A percentile compares a stretch with the other conserved stretches of the same genome.
These are phyloP conservation scores for Achroia grisella DNA, from an alignment of 1,140 invertebrate genomes.

Conservation along the genomic window DNA sequence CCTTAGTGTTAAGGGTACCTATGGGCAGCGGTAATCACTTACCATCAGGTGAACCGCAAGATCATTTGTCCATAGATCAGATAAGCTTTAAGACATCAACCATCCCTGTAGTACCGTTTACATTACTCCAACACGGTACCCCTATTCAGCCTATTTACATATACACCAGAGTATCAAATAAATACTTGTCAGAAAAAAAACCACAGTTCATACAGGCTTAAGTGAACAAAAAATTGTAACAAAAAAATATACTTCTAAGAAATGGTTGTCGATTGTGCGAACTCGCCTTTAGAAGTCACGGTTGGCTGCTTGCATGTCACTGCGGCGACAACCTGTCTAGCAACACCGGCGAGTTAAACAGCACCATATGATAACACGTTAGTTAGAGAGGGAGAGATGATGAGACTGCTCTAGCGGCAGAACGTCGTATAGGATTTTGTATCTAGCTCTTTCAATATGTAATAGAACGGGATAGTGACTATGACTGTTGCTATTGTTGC, in stretches of 20 bases:
- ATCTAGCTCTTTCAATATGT: conserved; percentile 2
- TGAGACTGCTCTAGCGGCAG: conserved; percentile 1
- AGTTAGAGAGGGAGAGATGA: conserved; percentile 9
- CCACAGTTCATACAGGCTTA: neutral
- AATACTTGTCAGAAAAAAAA: neutral
- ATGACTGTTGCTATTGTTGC: conserved; percentile 3
- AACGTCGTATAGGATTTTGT: neutral
- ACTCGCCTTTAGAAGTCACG: conserved; percentile 4
- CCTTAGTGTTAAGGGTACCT: too few relatives aligned
- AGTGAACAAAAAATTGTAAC: neutral
- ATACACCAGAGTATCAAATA: conserved; percentile 4
- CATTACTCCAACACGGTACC: too few relatives aligned
- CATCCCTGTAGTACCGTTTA: too few relatives aligned
- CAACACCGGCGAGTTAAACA: conserved; percentile 12
- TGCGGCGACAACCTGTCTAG: conserved; percentile 31
- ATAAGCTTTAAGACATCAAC: too few relatives aligned
- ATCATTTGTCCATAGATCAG: too few relatives aligned
- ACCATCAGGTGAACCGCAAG: too few relatives aligned
- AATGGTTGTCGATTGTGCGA: conserved; percentile 2
- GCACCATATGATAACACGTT: neutral
- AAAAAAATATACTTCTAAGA: conserved; percentile 1
- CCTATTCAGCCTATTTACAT: conserved; percentile 1
- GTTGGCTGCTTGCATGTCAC: conserved; percentile 1
- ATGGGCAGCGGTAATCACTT: too few relatives aligned
- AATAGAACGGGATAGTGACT: neutral